These are phyloP conservation scores for Theropithecus gelada DNA, from an alignment of 2,113 vertebrate species.

Conservation along the genomic window DNA sequence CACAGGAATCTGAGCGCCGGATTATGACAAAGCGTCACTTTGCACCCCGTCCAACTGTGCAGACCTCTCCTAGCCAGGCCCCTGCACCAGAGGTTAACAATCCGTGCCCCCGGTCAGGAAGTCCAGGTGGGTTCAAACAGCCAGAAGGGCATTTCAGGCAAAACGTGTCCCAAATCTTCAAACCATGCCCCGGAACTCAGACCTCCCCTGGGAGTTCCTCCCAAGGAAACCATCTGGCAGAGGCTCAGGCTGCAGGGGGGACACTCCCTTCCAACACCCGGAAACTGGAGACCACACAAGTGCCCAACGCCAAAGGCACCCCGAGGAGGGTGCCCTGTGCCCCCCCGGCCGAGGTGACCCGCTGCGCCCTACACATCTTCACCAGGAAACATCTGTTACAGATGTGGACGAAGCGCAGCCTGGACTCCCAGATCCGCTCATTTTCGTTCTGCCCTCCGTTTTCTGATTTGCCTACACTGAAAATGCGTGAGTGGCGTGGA, in stretches of 20 bases:
- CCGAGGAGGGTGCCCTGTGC: no score
- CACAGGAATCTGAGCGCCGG: rapidly evolving
- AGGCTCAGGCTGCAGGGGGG: no score
- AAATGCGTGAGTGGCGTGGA: neutral
- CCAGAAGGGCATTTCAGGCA: neutral
- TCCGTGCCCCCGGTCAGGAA: neutral
- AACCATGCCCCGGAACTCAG: neutral
- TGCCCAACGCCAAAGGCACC: no score
- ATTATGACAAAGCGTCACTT: neutral
- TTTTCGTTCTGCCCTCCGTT: neutral
- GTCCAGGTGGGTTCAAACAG: rapidly evolving
- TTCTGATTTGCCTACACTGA: neutral
- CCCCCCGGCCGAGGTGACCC: no score
- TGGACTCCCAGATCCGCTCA: neutral
- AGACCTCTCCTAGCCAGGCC: neutral
- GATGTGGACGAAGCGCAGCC: no score
- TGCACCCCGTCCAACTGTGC: neutral
- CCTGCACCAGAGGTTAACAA: neutral
- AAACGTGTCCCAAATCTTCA: neutral
- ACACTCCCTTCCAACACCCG: no score
- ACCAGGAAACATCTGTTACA: no score
- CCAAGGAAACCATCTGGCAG: neutral
- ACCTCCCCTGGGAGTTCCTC: neutral
- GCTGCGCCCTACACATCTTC: no score
- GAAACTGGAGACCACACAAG: no score